A percentile compares a stretch with the other conserved stretches of the same genome.
phyloP scores from a whole-genome alignment of 2,113 vertebrate species.

The Thermophis baileyi region DNA sequence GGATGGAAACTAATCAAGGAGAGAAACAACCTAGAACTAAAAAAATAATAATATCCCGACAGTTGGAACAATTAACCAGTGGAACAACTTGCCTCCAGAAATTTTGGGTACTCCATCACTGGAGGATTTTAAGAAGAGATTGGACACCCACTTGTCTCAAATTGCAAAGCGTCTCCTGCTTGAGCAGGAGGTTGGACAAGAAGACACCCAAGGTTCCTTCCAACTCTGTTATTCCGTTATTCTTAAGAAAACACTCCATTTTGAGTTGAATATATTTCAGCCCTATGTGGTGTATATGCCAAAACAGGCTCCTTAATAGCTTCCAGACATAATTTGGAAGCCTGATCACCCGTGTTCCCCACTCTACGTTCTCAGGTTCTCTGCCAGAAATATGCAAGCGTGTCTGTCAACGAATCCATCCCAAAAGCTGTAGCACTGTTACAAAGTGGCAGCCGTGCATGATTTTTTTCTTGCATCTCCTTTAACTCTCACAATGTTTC shows the following conservation, averaged over 20 bases:
- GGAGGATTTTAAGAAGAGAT: background rate
- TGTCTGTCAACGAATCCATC: background rate
- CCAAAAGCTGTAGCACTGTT: background rate
- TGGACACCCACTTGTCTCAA: background rate
- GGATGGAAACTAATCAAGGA: no score
- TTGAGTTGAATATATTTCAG: background rate
- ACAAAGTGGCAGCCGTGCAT: background rate
- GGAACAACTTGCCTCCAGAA: no score
- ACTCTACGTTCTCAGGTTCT: background rate
- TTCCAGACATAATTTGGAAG: background rate
- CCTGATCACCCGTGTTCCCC: background rate
- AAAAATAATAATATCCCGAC: no score
- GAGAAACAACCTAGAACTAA: no score
- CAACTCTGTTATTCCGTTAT: background rate
- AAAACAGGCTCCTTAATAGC: background rate
- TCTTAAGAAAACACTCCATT: background rate
- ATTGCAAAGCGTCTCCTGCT: background rate
- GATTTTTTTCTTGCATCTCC: background rate
- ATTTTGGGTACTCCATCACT: no score
- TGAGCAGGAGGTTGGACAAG: background rate
- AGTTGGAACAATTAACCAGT: no score
- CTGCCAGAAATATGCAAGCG: background rate
- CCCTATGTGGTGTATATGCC: background rate
- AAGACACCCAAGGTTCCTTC: background rate
- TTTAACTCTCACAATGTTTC: background rate